A percentile compares a stretch with the other conserved stretches of the same genome.
Conservation (phyloP, 2,797 vertebrate genomes). For the Periparus ater region DNA sequence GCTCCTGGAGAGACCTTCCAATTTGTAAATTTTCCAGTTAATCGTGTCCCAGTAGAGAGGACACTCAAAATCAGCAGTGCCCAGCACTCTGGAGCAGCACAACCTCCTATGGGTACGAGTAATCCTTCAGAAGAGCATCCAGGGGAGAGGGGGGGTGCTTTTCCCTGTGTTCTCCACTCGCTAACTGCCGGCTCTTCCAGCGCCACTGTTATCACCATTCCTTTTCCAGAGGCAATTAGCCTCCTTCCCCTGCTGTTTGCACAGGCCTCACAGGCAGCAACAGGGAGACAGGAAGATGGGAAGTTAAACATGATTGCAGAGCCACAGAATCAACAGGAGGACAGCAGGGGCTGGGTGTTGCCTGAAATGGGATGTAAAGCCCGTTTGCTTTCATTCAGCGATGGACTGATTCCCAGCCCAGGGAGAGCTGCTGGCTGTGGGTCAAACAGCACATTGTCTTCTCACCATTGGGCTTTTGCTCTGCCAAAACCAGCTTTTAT, state of each 20-base stretch:
- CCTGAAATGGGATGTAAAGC: slow-evolving; percentile 16
- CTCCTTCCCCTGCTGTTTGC: slow-evolving; percentile 4
- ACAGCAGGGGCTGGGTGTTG: slow-evolving; percentile 21
- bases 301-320: slow-evolving; percentile 12
- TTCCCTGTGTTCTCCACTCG: not conserved
- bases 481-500: not conserved
- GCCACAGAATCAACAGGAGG: slow-evolving; percentile 25
- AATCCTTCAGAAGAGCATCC: not conserved
- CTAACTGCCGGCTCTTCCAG: not conserved
- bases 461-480: not conserved
- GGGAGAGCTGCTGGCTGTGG: not conserved
- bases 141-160: not conserved
- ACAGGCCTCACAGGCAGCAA: not conserved
- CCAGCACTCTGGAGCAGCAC: accelerated
- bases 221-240: slow-evolving; percentile 42
- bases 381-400: not conserved
- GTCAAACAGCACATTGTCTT: not conserved
- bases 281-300: not conserved
- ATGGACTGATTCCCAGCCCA: not conserved
- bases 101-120: not conserved
- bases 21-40: slow-evolving; percentile 32
- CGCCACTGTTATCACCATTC: not conserved
- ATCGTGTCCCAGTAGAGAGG: not conserved
- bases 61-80: not conserved
- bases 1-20: slow-evolving; percentile 7